These are phyloP conservation scores for Umimayanthus chanpuru DNA, from an alignment of 92 coral and sea anemone genomes.

Conservation along the genomic window DNA sequence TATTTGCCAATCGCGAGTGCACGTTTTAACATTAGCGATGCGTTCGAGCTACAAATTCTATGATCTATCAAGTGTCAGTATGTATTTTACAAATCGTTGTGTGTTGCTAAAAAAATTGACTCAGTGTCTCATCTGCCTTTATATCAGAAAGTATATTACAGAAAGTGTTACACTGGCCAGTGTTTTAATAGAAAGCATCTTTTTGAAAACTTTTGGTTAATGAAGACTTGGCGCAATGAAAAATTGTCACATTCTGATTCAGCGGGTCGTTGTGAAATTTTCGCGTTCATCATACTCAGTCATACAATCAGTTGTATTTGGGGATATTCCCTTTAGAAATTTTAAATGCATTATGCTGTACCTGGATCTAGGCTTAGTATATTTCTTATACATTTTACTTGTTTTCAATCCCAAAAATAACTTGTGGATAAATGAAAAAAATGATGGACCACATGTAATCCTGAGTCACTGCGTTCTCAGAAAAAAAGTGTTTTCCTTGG, in stretches of 20 bases:
- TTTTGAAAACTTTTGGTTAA: background rate
- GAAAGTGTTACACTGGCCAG: constrained; percentile 15
- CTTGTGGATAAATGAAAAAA: too few species aligned
- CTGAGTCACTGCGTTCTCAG: constrained; percentile 8
- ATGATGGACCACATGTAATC: background rate
- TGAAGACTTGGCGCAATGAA: constrained; percentile 12
- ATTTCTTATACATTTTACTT: too few species aligned
- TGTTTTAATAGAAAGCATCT: constrained; percentile 5
- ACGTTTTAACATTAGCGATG: background rate
- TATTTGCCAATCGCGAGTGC: background rate
- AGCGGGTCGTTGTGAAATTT: constrained; percentile 4
- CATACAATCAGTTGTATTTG: background rate
- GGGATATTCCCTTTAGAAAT: too few species aligned
- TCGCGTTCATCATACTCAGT: constrained; percentile 11
- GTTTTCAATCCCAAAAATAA: too few species aligned
- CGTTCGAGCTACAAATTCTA: background rate
- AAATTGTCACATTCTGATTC: constrained; percentile 23
- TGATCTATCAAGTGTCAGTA: too few species aligned
- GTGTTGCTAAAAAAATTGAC: background rate
- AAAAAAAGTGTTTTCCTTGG: background rate
- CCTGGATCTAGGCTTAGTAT: too few species aligned
- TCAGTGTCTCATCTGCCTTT: constrained; percentile 7
- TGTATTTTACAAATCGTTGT: constrained; percentile 3
- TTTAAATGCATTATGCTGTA: too few species aligned
- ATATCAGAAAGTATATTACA: constrained; percentile 11